Conservation (phyloP, 2,797 vertebrate species). For the Intellagama lesueurii region DNA sequence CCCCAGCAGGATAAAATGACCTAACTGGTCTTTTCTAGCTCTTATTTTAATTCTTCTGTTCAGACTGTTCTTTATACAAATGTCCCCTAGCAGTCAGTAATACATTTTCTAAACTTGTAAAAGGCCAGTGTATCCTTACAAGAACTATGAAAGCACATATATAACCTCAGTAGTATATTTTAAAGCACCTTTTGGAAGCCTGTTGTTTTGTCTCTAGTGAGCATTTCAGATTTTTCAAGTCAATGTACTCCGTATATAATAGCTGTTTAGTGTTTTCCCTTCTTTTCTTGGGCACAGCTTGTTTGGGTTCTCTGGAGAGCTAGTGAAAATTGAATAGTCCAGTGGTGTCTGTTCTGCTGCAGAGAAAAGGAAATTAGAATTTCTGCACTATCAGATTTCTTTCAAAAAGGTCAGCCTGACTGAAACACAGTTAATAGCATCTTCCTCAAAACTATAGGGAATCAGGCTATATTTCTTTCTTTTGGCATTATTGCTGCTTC, state of each 20-base stretch:
- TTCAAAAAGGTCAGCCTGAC: conserved; percentile 41
- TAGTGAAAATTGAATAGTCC: conserved; percentile 52
- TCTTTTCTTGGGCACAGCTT: conserved; percentile 47
- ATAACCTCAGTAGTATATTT: conserved; percentile 16
- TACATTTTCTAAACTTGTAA: conserved; percentile 47
- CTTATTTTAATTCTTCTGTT: conserved; percentile 44
- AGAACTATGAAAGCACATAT: neutral
- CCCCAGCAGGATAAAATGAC: conserved; percentile 16
- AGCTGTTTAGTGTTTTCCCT: conserved; percentile 24
- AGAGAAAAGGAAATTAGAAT: conserved; percentile 59
- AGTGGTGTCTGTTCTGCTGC: conserved; percentile 40
- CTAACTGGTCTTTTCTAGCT: conserved; percentile 28
- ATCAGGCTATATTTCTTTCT: neutral
- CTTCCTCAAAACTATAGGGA: conserved; percentile 10
- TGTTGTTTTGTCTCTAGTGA: conserved; percentile 23
- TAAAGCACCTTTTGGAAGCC: conserved; percentile 21
- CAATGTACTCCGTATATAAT: conserved; percentile 16
- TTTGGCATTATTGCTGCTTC: neutral
- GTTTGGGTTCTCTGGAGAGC: conserved; percentile 47
- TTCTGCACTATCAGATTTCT: conserved; percentile 49
- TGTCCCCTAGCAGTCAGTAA: conserved; percentile 20
- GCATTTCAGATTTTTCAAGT: conserved; percentile 19
- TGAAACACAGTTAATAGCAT: conserved; percentile 41
- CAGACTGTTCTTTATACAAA: conserved; percentile 30
- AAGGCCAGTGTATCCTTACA: conserved; percentile 20